These are phyloP conservation scores for Eriosoma lanigerum DNA, from an alignment of 1,140 invertebrate genomes.

Conservation along the genomic window DNA sequence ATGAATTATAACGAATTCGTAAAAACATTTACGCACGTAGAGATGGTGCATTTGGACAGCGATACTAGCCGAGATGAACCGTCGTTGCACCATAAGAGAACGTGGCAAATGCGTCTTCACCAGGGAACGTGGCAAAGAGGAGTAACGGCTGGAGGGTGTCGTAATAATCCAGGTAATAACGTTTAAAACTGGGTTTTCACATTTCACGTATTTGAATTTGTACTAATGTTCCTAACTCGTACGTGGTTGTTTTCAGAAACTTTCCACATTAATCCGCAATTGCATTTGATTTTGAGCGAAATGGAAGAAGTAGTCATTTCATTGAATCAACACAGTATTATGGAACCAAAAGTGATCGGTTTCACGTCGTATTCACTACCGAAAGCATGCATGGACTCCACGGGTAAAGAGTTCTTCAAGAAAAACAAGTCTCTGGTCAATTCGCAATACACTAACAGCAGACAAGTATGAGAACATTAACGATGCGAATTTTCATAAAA, in stretches of 20 bases:
- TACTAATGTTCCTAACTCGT: background rate
- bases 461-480: constrained; percentile 69
- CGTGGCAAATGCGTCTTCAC: constrained; percentile 83
- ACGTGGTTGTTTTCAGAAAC: constrained; percentile 70
- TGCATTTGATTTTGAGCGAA: constrained; percentile 78
- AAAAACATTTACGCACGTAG: constrained; percentile 79
- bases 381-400: constrained; percentile 69
- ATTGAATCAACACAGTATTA: constrained; percentile 85
- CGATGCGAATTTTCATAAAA: background rate
- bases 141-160: constrained; percentile 86
- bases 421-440: constrained; percentile 85
- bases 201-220: background rate
- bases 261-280: constrained; percentile 91
- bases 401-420: constrained; percentile 78
- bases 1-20: constrained; percentile 84
- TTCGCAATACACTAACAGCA: constrained; percentile 88
- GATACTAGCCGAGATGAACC: constrained; percentile 84
- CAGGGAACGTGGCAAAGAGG: constrained; percentile 86
- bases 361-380: constrained; percentile 83
- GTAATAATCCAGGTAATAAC: constrained; percentile 75
- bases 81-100: constrained; percentile 73
- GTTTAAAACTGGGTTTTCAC: no score
- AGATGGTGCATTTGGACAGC: constrained; percentile 83
- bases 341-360: constrained; percentile 91
- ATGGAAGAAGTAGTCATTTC: constrained; percentile 84